These are phyloP conservation scores for Thunnus maccoyii DNA, from an alignment of 2,113 vertebrate species.

Conservation along the genomic window DNA sequence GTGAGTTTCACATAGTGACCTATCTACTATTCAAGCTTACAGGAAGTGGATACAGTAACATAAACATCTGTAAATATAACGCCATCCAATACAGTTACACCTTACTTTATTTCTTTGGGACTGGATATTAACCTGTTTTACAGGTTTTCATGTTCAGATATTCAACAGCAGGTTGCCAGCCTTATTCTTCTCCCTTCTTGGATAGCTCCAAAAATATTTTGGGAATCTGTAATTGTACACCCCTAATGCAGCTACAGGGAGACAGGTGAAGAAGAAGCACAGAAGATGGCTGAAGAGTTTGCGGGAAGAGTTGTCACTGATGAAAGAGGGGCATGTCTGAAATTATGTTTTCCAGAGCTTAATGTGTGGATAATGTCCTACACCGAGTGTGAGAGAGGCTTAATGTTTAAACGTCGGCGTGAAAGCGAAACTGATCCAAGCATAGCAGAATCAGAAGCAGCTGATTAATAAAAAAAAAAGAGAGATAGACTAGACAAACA, in stretches of 20 bases:
- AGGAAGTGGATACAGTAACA: no score
- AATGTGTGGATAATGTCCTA: slow-evolving; percentile 23
- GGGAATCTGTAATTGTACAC: slow-evolving; percentile 70
- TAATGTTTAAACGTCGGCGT: background rate
- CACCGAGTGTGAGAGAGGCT: slow-evolving; percentile 12
- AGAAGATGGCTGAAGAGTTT: slow-evolving; percentile 14
- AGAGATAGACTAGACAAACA: background rate
- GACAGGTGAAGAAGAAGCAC: slow-evolving; percentile 31
- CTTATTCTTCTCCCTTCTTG: background rate
- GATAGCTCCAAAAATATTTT: slow-evolving; percentile 43
- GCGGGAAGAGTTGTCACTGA: background rate
- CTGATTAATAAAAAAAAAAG: slow-evolving; percentile 27
- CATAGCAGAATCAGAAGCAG: slow-evolving; percentile 36
- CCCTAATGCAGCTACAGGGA: slow-evolving; percentile 28
- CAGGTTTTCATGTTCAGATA: background rate
- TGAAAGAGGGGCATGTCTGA: slow-evolving; percentile 28
- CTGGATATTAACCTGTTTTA: background rate
- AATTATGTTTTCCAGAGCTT: slow-evolving; percentile 1
- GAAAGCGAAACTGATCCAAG: slow-evolving; percentile 11
- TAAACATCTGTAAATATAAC: background rate
- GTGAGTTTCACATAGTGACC: no score
- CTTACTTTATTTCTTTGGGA: background rate
- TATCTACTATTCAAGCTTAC: no score
- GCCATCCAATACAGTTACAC: background rate
- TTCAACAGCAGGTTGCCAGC: background rate